Percentiles rank a stretch among this genome's conserved stretches.
These are phyloP conservation scores for Tyto alba DNA, from an alignment of 2,113 vertebrate species.

Conservation along the genomic window DNA sequence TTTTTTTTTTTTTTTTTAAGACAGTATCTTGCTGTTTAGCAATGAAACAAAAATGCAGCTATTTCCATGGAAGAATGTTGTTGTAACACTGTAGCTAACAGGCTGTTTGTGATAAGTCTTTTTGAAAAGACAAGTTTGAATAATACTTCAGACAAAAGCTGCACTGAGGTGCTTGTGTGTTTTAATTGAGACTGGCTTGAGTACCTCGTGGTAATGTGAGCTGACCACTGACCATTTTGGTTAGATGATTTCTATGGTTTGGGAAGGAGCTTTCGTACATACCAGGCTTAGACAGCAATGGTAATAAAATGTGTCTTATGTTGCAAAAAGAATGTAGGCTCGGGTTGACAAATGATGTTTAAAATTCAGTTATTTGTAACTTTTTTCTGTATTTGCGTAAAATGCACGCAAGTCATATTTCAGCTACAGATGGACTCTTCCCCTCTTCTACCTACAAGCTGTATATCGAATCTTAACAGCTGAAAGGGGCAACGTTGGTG, in stretches of 20 bases:
- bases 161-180: not conserved
- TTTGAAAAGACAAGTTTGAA: not conserved
- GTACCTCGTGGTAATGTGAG: not conserved
- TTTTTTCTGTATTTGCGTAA: accelerated
- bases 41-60: not conserved
- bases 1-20: not conserved
- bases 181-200: not conserved
- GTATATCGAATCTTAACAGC: not conserved
- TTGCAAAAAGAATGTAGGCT: not conserved
- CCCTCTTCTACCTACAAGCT: not conserved
- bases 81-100: not conserved
- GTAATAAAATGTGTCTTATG: not conserved
- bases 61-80: not conserved
- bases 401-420: accelerated
- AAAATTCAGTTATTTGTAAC: not conserved
- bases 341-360: not conserved
- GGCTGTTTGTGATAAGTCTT: not conserved
- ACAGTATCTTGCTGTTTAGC: not conserved
- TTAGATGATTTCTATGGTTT: not conserved
- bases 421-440: not conserved
- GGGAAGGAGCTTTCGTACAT: not conserved
- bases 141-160: not conserved
- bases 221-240: not conserved
- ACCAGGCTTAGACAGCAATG: not conserved
- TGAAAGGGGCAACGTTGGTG: not conserved